Conservation (phyloP, 2,888 invertebrate species). For the Malthinus flaveolus region DNA sequence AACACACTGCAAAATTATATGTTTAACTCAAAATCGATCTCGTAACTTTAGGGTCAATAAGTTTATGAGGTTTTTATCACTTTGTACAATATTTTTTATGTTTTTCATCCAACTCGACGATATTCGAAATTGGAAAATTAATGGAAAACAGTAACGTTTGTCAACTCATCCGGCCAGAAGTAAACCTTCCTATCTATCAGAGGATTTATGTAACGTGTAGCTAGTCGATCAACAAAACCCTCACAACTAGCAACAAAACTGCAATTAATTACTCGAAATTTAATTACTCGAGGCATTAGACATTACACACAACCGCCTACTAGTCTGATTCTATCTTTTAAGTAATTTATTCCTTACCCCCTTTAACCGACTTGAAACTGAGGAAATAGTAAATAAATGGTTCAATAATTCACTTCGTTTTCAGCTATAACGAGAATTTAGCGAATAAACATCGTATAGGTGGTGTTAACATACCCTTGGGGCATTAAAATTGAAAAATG, state of each 20-base stretch:
- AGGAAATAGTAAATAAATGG: slow-evolving; percentile 44
- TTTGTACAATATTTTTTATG: too few species aligned
- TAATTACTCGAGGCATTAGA: slow-evolving; percentile 24
- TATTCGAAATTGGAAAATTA: too few species aligned
- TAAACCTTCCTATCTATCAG: slow-evolving; percentile 14
- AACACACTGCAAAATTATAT: too few species aligned
- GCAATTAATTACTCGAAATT: slow-evolving; percentile 25
- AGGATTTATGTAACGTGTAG: slow-evolving; percentile 16
- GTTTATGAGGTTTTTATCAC: too few species aligned
- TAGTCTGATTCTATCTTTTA: slow-evolving; percentile 30
- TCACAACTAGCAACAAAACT: slow-evolving; percentile 16
- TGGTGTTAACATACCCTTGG: slow-evolving; percentile 21
- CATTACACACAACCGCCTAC: slow-evolving; percentile 21
- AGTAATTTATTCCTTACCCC: slow-evolving; percentile 37
- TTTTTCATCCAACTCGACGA: too few species aligned
- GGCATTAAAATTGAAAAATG: slow-evolving; percentile 18
- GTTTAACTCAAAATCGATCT: too few species aligned
- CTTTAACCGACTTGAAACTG: slow-evolving; percentile 31
- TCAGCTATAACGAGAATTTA: slow-evolving; percentile 34
- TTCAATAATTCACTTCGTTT: slow-evolving; percentile 40
- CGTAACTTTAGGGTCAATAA: too few species aligned
- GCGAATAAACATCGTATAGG: slow-evolving; percentile 23
- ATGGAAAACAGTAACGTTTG: slow-evolving; percentile 1
- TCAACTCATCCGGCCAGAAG: background rate
- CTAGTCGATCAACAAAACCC: slow-evolving; percentile 13